These are phyloP conservation scores for Cettia cetti DNA, from an alignment of 2,113 vertebrate species.

Conservation along the genomic window DNA sequence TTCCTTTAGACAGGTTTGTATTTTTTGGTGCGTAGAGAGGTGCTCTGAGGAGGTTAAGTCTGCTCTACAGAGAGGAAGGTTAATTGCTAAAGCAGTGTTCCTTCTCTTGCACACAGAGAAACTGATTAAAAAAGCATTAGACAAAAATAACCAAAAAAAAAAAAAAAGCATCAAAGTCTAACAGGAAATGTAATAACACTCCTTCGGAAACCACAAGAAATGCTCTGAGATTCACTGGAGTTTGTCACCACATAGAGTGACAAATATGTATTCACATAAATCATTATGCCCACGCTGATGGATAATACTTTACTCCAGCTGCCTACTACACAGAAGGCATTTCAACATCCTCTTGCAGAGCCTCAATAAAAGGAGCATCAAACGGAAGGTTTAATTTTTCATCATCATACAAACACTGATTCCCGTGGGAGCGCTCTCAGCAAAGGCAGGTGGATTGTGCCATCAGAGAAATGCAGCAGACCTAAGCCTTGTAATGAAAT, in stretches of 20 bases:
- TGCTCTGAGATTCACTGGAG: background rate
- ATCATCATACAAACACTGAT: background rate
- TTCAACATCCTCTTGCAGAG: background rate
- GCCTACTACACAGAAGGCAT: background rate
- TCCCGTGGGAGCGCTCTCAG: background rate
- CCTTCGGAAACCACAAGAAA: background rate
- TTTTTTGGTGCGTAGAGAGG: background rate
- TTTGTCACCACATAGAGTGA: background rate
- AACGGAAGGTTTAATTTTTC: slow-evolving; percentile 49
- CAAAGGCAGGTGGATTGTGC: slow-evolving; percentile 23
- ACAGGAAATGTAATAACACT: background rate
- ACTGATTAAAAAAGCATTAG: background rate
- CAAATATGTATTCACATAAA: slow-evolving; percentile 32
- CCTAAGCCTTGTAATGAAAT: slow-evolving; percentile 25
- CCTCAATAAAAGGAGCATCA: slow-evolving; percentile 34
- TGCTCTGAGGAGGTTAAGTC: background rate
- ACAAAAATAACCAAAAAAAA: background rate
- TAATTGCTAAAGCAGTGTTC: background rate
- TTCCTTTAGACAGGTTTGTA: background rate
- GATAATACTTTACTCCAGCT: background rate
- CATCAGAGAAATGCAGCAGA: background rate
- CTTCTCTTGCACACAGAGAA: background rate
- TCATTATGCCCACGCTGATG: background rate
- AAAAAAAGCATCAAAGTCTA: background rate
- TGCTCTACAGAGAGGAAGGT: background rate